phyloP scores from a whole-genome alignment of 2,888 invertebrate species.

The Agrochola macilenta region DNA sequence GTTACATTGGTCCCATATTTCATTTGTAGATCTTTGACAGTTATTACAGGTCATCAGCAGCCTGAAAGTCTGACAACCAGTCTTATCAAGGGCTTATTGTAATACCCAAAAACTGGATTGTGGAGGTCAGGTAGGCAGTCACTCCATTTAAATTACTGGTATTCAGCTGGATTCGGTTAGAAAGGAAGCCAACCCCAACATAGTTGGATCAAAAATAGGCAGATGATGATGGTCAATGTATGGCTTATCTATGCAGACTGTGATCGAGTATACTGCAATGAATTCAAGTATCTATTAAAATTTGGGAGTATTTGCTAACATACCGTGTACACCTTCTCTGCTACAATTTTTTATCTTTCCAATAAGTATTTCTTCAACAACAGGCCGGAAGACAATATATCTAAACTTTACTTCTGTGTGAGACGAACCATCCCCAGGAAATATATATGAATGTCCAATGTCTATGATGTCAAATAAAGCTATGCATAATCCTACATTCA shows the following conservation, averaged over 20 bases:
- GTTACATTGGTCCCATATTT: no score
- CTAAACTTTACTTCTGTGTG: constrained; percentile 98
- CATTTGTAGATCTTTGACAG: no score
- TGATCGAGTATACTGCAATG: not conserved
- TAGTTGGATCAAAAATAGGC: not conserved
- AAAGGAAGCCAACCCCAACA: not conserved
- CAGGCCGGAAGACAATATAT: constrained; percentile 98
- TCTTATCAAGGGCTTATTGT: no score
- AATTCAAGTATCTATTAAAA: not conserved
- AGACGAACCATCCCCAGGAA: constrained; percentile 98
- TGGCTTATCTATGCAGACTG: not conserved
- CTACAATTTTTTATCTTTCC: constrained; percentile 98
- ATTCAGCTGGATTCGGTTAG: no score
- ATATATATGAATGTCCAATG: constrained; percentile 97
- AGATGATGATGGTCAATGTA: not conserved
- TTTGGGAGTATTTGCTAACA: constrained; percentile 34
- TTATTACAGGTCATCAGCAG: no score
- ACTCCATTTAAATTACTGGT: no score
- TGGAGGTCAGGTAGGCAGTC: no score
- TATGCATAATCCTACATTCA: constrained; percentile 98
- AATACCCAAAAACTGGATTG: no score
- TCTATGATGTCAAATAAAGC: constrained; percentile 97
- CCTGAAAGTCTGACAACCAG: no score
- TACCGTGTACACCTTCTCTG: constrained; percentile 97
- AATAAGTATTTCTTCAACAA: constrained; percentile 97